Evolutionary conservation across 1,140 invertebrate species (phyloP), one percentile per base, ranked within the genome.

Genomic region (Gerris buenoi): DNA sequence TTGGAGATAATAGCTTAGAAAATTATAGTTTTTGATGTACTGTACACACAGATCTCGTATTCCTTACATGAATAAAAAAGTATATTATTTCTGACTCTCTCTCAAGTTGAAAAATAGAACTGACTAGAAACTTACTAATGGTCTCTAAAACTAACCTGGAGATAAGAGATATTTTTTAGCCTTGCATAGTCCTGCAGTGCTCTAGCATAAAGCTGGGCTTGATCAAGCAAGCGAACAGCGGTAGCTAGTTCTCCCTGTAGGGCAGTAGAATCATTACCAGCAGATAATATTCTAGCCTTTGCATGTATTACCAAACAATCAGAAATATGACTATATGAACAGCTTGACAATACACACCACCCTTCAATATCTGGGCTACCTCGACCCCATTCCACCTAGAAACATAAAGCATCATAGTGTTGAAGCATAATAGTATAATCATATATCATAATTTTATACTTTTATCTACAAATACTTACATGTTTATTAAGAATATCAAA

Each of bases 131-230:
- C n/a, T n/a, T n/a, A n/a, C n/a, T n/a, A n/a, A n/a, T n/a, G n/a
- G n/a, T n/a, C n/a, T n/a, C n/a, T n/a, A n/a, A 46, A 10, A 46
- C 5, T 77, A 78, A 87, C 84, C 80, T 85, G 83, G 70, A 88
- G 80, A 74, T 85, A 85, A 65, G 86, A 76, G 0, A 86, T 84
- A 75, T 87, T 86, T 73, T 91, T 85, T 0, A 90, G 79, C 70
- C 86, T 82, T 2, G 83, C 80, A 71, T 84, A 84, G 1, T 88
- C 88, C 70, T 91, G 87, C 0, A 90, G 79, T 76, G 86, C 85
- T 25, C 83, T 79, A 69, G 91, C 92, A 67, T 84, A 80, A 13
- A 78, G 77, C 64, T 87, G 86, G 0, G 86, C 86, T 61, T 82
- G 83, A 2, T 83, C 79, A 2, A 92, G 78, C 13, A 85, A 78